Percentiles rank a stretch among this genome's conserved stretches.
These are phyloP conservation scores for Hyaena hyaena DNA, from an alignment of 2,113 vertebrate genomes.

Conservation along the genomic window DNA sequence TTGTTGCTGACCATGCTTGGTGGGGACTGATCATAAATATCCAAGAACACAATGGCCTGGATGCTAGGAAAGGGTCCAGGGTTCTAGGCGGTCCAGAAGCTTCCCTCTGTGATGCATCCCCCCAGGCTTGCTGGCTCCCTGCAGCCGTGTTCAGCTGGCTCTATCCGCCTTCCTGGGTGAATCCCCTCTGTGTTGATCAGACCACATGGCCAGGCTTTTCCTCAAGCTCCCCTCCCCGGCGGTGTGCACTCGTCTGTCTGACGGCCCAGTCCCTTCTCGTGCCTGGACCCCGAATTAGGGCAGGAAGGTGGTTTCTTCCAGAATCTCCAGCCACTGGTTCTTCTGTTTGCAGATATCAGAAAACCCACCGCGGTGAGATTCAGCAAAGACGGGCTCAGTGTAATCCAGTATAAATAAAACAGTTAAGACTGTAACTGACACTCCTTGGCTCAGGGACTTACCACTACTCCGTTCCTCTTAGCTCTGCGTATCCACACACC, in stretches of 20 bases:
- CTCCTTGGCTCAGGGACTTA: too few relatives aligned
- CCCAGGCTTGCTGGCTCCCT: fast-evolving
- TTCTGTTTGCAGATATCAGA: neutral
- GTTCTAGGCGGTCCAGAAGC: neutral
- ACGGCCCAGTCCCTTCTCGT: neutral
- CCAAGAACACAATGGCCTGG: neutral
- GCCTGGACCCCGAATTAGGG: neutral
- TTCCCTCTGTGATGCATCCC: too few relatives aligned
- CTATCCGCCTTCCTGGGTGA: neutral
- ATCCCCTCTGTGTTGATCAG: neutral
- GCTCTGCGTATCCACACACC: neutral
- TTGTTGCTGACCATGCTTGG: too few relatives aligned
- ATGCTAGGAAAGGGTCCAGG: neutral
- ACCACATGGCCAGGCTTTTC: neutral
- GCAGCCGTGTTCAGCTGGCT: neutral
- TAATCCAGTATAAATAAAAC: neutral
- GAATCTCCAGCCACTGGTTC: too few relatives aligned
- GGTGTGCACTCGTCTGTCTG: too few relatives aligned
- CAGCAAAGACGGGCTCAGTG: neutral
- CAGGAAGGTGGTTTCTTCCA: neutral
- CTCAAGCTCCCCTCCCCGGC: fast-evolving
- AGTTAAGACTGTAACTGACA: too few relatives aligned
- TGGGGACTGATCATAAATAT: too few relatives aligned
- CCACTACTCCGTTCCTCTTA: neutral
- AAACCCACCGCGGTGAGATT: neutral